Evolutionary conservation across 2,888 invertebrate genomes (phyloP).

Genomic region (Ectemnius cavifrons): DNA sequence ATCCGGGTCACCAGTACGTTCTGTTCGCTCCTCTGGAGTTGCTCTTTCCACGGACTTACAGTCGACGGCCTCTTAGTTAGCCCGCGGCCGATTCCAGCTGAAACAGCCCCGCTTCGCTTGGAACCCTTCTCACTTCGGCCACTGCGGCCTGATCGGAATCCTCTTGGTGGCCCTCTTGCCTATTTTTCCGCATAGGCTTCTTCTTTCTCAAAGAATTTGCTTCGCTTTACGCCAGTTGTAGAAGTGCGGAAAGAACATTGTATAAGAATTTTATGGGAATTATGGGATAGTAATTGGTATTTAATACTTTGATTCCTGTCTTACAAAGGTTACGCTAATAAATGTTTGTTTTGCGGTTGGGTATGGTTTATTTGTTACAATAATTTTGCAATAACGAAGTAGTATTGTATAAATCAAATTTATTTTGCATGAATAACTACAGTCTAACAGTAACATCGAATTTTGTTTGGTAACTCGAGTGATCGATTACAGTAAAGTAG

Average conservation of each 20-base stretch:
- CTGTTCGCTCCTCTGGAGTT: slow-evolving; percentile 45
- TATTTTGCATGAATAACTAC: too few relatives aligned
- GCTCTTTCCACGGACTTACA: slow-evolving; percentile 35
- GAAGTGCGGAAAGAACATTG: too few relatives aligned
- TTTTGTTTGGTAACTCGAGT: too few relatives aligned
- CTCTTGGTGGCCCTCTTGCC: slow-evolving; percentile 34
- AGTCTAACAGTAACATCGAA: too few relatives aligned
- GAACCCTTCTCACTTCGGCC: slow-evolving; percentile 12
- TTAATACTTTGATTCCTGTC: background rate
- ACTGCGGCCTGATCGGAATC: slow-evolving; percentile 27
- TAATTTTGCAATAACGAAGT: too few relatives aligned
- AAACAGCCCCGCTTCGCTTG: slow-evolving; percentile 29
- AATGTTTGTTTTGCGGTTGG: too few relatives aligned
- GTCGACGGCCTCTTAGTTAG: slow-evolving; percentile 33
- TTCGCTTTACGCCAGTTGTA: background rate
- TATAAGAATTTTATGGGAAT: too few relatives aligned
- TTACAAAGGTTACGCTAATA: too few relatives aligned
- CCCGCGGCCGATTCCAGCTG: slow-evolving; percentile 34
- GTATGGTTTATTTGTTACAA: too few relatives aligned
- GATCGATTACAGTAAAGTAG: too few relatives aligned
- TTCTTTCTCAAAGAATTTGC: background rate
- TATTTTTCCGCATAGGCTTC: slow-evolving; percentile 26
- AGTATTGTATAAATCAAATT: too few relatives aligned
- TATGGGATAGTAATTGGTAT: background rate
- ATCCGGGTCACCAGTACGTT: slow-evolving; percentile 72